Evolutionary conservation across 2,888 invertebrate species (phyloP), one percentile per base, ranked within the genome.

Genomic region (Cryptus viduatorius): DNA sequence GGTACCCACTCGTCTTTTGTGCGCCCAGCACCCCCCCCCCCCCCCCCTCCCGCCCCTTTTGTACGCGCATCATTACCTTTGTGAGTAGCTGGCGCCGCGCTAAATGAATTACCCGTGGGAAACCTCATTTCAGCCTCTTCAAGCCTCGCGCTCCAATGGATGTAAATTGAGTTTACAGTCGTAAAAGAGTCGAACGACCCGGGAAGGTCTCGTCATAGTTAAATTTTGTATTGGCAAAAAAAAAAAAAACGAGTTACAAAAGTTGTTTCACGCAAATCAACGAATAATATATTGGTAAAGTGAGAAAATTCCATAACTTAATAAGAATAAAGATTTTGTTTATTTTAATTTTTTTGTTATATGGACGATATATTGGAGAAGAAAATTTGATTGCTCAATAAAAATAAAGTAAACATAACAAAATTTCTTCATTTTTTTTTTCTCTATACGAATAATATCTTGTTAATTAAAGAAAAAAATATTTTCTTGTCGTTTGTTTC

Each of bases 51-150:
- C 29, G 31, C 31, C 61, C 14, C 56, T 56, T 56, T 19, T 24
- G 19, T 7, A 72, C 19, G 24, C 24, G 53, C 53, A 24, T 72
- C 56, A 72, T 72, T 72, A 72, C 42, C 71, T 72, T 56, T 56
- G 71, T 24, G 24, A 44, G 24, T 44, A 73, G 46, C 72, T 24
- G 29, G 4, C 72, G 29, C 24, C 44, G 46, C 44, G 19, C n/a
- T 73, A 56, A 73, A 73, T 73, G 46, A 73, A 73, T 73, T 73
- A 73, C 46, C 24, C 46, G 4, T 46, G 29, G 29, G 31, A 61
- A 61, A 46, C 42, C 59, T 61, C 59, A 24, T 59, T 73, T 42
- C n/a, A 42, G 59, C 44, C 59, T 8, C 72, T 61, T 61, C 12
- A 37, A 53, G n/a, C 19, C 16, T 14, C 14, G 7, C 16, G 12